Conservation (phyloP, 2,888 invertebrate genomes). For the Lycophotia porphyrea region DNA sequence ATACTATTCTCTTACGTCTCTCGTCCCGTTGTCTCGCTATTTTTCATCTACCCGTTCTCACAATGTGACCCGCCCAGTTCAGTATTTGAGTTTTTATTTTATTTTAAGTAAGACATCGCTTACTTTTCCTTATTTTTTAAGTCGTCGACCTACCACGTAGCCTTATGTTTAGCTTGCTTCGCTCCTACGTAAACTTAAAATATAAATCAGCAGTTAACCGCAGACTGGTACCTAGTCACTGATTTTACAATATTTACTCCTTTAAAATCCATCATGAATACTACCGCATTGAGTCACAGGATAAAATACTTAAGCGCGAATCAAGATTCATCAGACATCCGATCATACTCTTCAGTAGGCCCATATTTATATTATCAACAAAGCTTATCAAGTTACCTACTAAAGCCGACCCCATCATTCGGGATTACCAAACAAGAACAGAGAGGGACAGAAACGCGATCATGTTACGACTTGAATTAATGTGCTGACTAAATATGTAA, state of each 20-base stretch:
- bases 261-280: background rate
- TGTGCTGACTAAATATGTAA: constrained; percentile 50
- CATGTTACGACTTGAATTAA: constrained; percentile 58
- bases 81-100: too few relatives aligned
- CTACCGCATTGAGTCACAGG: too few relatives aligned
- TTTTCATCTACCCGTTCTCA: too few relatives aligned
- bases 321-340: constrained; percentile 19
- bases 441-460: constrained; percentile 40
- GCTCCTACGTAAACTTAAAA: background rate
- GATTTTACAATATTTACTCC: constrained; percentile 1
- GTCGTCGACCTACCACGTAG: too few relatives aligned
- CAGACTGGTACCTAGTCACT: background rate
- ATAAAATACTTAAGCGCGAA: constrained; percentile 12
- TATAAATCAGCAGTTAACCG: background rate
- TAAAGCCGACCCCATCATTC: constrained; percentile 42
- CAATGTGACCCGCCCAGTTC: too few relatives aligned
- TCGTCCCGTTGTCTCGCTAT: too few relatives aligned
- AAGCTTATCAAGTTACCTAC: constrained; percentile 33
- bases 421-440: constrained; percentile 43
- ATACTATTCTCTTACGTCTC: too few relatives aligned
- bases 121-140: too few relatives aligned
- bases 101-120: too few relatives aligned
- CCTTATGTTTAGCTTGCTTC: too few relatives aligned
- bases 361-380: constrained; percentile 45
- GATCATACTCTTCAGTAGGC: constrained; percentile 7